Percentiles rank a stretch among this genome's conserved stretches.
Conservation (phyloP, 2,113 vertebrate species). For the pig (Sus scrofa) region DNA sequence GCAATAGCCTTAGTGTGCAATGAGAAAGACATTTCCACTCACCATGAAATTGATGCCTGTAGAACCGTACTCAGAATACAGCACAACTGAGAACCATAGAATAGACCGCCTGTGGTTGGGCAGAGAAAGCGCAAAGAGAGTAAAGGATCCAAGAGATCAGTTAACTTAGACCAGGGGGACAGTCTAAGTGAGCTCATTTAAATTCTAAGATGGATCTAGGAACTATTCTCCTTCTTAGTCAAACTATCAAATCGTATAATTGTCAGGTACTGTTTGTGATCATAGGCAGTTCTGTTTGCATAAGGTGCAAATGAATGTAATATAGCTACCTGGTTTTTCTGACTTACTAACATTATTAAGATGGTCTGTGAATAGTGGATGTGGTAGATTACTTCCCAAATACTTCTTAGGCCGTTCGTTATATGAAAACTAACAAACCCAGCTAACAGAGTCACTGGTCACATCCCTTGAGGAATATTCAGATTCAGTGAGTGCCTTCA, state of each 20-base stretch:
- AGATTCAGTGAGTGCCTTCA: neutral
- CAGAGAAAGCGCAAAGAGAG: neutral
- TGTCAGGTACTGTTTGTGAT: neutral
- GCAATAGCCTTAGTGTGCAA: neutral
- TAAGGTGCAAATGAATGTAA: neutral
- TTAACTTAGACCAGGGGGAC: neutral
- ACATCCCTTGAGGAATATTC: neutral
- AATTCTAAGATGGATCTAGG: neutral
- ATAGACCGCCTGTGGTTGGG: neutral
- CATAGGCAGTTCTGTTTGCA: neutral
- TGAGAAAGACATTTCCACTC: slow-evolving; percentile 20
- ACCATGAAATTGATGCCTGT: neutral
- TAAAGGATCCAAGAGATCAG: neutral
- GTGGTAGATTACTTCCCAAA: neutral
- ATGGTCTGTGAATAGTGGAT: neutral
- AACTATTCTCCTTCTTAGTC: neutral
- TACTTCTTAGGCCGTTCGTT: neutral
- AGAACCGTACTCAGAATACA: neutral
- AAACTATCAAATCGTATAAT: neutral
- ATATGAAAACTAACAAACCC: neutral
- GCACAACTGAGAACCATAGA: neutral
- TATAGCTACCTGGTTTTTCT: neutral
- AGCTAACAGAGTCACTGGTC: neutral
- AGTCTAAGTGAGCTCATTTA: neutral
- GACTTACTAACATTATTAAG: neutral